Percentiles rank a stretch among this genome's conserved stretches.
phyloP scores from a whole-genome alignment of 2,113 vertebrate species.

The Gambusia affinis region DNA sequence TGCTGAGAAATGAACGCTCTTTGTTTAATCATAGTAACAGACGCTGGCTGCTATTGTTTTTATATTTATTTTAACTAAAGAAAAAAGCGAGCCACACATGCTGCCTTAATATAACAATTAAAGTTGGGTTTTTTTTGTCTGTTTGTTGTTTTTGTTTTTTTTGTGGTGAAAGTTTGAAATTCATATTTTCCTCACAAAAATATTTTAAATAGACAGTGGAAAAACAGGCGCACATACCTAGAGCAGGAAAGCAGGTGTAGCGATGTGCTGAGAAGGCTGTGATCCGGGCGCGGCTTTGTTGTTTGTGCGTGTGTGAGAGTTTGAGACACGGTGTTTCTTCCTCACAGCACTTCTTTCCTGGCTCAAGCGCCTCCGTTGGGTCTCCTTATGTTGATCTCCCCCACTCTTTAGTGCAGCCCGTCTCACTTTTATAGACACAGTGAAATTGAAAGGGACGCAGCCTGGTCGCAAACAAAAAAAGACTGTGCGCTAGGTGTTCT shows the following conservation, averaged over 20 bases:
- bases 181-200: slow-evolving; percentile 10
- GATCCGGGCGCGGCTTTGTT: slow-evolving; percentile 78
- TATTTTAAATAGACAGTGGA: slow-evolving; percentile 11
- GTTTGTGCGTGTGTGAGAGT: slow-evolving; percentile 12
- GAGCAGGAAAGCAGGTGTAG: slow-evolving; percentile 73
- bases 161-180: slow-evolving; percentile 63
- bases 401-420: slow-evolving; percentile 79
- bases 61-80: neutral
- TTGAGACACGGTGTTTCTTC: slow-evolving; percentile 72
- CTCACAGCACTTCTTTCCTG: slow-evolving; percentile 83
- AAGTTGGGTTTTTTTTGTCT: neutral
- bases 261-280: slow-evolving; percentile 70
- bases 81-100: neutral
- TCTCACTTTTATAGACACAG: slow-evolving; percentile 77
- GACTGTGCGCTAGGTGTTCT: slow-evolving; percentile 81
- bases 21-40: neutral
- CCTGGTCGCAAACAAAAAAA: slow-evolving; percentile 77
- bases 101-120: no score
- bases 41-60: no score
- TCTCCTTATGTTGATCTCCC: slow-evolving; percentile 71
- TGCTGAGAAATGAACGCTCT: slow-evolving; percentile 16
- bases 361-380: slow-evolving; percentile 82
- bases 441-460: slow-evolving; percentile 69
- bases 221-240: slow-evolving; percentile 76
- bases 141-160: neutral